Conservation (phyloP, 1,140 invertebrate species). For the Nilaparvata lugens region DNA sequence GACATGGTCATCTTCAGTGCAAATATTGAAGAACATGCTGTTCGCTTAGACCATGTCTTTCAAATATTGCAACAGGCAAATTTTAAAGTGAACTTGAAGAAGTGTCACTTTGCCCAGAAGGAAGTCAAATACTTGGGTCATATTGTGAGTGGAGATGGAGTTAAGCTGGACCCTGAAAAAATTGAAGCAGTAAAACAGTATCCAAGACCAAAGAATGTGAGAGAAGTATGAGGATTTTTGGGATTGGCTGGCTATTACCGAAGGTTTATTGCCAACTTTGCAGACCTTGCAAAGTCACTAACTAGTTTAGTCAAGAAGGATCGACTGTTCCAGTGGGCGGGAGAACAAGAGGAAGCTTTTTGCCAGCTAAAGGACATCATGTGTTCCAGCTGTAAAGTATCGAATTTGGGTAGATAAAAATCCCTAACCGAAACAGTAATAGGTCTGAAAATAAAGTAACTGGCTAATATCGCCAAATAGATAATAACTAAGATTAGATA, state of each 20-base stretch:
- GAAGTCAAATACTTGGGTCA: conserved; percentile 35
- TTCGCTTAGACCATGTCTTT: no score
- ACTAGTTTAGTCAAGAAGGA: conserved; percentile 5
- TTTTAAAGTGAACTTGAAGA: conserved; percentile 16
- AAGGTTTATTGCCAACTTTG: conserved; percentile 31
- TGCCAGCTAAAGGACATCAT: neutral
- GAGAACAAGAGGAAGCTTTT: conserved; percentile 1
- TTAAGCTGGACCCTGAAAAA: conserved; percentile 32
- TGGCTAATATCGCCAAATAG: no score
- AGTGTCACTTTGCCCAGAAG: conserved; percentile 7
- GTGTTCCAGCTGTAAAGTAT: no score
- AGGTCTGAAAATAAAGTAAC: no score
- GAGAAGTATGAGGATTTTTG: conserved; percentile 36
- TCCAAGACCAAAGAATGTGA: conserved; percentile 28
- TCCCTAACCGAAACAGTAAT: no score
- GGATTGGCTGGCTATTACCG: conserved; percentile 38
- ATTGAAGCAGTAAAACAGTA: conserved; percentile 31
- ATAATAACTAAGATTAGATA: no score
- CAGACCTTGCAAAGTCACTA: conserved; percentile 26
- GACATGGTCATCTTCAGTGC: conserved; percentile 32
- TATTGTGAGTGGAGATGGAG: conserved; percentile 27
- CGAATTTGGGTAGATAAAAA: no score
- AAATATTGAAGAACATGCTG: no score
- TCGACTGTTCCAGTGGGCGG: neutral
- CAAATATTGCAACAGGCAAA: no score